Conservation (phyloP, 2,888 invertebrate genomes). For the Lacanobia oleracea region DNA sequence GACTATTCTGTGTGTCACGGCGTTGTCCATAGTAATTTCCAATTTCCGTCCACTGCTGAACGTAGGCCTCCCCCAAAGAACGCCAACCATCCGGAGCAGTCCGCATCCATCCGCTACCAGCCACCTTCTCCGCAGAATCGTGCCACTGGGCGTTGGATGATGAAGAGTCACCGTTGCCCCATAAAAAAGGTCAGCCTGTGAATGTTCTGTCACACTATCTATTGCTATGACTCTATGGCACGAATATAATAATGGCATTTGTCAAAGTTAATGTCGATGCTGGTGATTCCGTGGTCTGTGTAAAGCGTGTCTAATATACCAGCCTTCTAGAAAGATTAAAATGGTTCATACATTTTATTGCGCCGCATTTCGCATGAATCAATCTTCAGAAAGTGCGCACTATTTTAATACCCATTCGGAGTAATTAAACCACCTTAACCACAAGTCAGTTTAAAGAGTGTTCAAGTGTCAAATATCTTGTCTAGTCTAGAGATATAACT, state of each 20-base stretch:
- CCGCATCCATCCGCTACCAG: no score
- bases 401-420: not conserved
- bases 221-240: not conserved
- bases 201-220: not conserved
- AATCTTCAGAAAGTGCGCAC: conserved; percentile 25
- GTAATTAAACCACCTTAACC: conserved; percentile 21
- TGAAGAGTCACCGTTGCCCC: no score
- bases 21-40: no score
- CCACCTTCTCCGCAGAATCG: no score
- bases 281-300: not conserved
- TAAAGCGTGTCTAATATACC: conserved; percentile 2
- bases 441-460: not conserved
- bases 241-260: not conserved
- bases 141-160: no score
- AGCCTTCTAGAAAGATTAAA: conserved; percentile 24
- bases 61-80: no score
- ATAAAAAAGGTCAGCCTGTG: not conserved
- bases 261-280: not conserved
- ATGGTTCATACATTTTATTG: conserved; percentile 23
- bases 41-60: no score
- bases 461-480: conserved; percentile 7
- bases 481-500: not conserved
- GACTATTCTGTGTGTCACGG: no score
- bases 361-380: conserved; percentile 39
- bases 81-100: no score